Percentiles rank a stretch among this genome's conserved stretches.
Evolutionary conservation across 2,888 invertebrate species (phyloP).

Genomic region (Trachelus tabidus): DNA sequence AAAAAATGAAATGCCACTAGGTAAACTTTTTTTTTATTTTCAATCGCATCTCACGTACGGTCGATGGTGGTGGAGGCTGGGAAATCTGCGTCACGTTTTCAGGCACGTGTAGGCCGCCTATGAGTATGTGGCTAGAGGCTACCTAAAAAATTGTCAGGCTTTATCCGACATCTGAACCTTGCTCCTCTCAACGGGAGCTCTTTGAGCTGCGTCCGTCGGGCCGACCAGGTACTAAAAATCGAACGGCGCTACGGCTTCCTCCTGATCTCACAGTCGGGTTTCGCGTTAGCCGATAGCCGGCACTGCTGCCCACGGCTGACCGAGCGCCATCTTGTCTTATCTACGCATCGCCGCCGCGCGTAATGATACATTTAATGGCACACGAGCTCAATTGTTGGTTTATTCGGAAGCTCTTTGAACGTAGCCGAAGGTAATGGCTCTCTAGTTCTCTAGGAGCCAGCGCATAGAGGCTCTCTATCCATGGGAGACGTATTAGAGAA

Average conservation of each 20-base stretch:
- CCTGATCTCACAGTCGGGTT: neutral
- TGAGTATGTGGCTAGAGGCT: neutral
- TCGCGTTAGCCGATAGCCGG: constrained; percentile 2
- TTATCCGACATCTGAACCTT: too few species aligned
- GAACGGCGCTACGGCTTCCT: neutral
- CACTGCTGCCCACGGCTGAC: constrained; percentile 1
- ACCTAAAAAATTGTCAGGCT: too few species aligned
- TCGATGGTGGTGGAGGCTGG: rapidly evolving
- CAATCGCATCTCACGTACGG: too few species aligned
- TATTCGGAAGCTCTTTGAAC: constrained; percentile 24
- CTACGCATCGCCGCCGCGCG: constrained; percentile 21
- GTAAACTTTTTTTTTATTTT: neutral
- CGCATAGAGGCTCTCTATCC: too few species aligned
- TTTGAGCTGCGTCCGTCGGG: neutral
- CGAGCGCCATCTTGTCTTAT: constrained; percentile 14
- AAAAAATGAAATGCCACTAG: neutral
- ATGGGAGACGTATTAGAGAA: too few species aligned
- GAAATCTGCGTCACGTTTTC: too few species aligned
- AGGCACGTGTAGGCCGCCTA: too few species aligned
- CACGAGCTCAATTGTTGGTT: constrained; percentile 21
- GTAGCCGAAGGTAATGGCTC: constrained; percentile 9
- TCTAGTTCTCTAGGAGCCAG: too few species aligned
- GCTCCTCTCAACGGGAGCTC: constrained; percentile 17
- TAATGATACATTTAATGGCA: constrained; percentile 25
- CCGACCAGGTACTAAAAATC: too few species aligned